These are phyloP conservation scores for Lordiphosa andalusiaca DNA, from an alignment of 2,888 invertebrate species.

Conservation along the genomic window DNA sequence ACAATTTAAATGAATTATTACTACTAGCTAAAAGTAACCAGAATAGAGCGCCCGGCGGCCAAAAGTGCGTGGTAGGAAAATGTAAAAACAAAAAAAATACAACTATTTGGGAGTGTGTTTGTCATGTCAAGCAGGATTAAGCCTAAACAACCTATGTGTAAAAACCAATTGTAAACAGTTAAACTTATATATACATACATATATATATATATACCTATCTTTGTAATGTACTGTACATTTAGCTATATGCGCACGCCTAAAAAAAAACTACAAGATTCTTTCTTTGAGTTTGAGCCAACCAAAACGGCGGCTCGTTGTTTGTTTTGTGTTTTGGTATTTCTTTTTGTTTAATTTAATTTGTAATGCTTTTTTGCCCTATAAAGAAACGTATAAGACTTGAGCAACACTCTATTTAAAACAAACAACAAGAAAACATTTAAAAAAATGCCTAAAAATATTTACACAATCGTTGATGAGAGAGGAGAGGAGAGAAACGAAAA, in stretches of 20 bases:
- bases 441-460: slow-evolving; percentile 17
- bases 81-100: too few relatives aligned
- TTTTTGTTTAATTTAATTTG: slow-evolving; percentile 46
- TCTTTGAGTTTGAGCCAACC: slow-evolving; percentile 2
- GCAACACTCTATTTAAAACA: slow-evolving; percentile 58
- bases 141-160: slow-evolving; percentile 1
- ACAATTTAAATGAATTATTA: slow-evolving; percentile 70
- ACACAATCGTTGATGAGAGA: background rate
- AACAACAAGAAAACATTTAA: slow-evolving; percentile 21
- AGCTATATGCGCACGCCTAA: slow-evolving; percentile 50
- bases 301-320: slow-evolving; percentile 29
- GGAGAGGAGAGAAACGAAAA: slow-evolving; percentile 10
- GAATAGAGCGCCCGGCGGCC: background rate
- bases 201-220: slow-evolving; percentile 36
- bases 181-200: slow-evolving; percentile 45
- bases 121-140: slow-evolving; percentile 29
- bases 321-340: slow-evolving; percentile 10
- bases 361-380: slow-evolving; percentile 76
- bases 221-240: slow-evolving; percentile 40
- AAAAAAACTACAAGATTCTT: slow-evolving; percentile 17
- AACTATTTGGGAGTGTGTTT: slow-evolving; percentile 51
- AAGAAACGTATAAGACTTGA: slow-evolving; percentile 78
- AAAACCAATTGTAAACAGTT: slow-evolving; percentile 16
- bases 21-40: slow-evolving; percentile 13
- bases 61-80: slow-evolving; percentile 4